Base-by-base conservation (phyloP, 2,888 invertebrate species). In the Drosophila emarginata region DNA sequence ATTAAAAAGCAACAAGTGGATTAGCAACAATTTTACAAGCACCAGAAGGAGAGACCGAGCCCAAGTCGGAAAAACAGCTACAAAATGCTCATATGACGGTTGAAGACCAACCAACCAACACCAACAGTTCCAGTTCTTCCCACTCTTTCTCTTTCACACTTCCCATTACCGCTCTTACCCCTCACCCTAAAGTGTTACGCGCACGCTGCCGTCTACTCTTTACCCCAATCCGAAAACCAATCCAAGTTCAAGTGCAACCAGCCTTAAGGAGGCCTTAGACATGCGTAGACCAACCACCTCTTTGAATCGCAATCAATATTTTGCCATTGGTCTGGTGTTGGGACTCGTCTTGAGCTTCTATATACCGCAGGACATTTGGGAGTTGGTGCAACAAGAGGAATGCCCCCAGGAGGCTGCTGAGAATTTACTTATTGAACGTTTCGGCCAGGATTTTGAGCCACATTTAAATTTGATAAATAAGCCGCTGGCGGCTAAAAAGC, bases 401-500 rank as follows among this genome's bases (percentile, higher is more conserved):
- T 92, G 92, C 74, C 91, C 92, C 28, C 90, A 90, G 69, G 90
- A 90, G 75, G 88, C 79, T 56, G 92, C 90, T 68, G 91, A 91
- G 76, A 91, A 90, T 77, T 87, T 89, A 74, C 79, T 90, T n/a
- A 90, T 90, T 74, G 90, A 90, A 72, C 91, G 90, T 82, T 93
- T 89, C 58, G 91, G 91, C 26, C 91, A 91, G 77, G 91, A 91
- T 65, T 92, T 92, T 77, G 91, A 92, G 78, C 92, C 92, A 58
- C 92, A 91, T 78, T 83, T 92, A 67, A 92, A 92, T 85, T 87
- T 92, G 64, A 90, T 91, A 58, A 92, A 92, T 64, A 92, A 92
- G 84, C 92, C 92, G 68, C 84, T 92, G 75, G 89, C 90, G 62
- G 92, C 92, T 9, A 92, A 92, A 77, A 92, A 92, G 84, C 89